phyloP scores from a whole-genome alignment of 2,797 vertebrate species.

The Protosalanx chinensis region DNA sequence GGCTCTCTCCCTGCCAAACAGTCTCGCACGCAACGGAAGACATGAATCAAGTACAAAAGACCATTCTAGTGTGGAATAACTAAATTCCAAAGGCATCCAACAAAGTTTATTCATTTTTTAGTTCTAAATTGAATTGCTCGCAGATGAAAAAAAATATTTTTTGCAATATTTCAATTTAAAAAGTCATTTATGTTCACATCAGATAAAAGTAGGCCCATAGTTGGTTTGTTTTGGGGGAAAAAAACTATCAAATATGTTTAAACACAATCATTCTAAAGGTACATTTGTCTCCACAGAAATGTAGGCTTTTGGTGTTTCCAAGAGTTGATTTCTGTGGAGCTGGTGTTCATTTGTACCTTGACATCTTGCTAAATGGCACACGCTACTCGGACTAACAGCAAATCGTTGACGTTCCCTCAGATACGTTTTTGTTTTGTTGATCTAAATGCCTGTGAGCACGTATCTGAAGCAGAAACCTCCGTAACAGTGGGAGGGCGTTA shows the following conservation, averaged over 20 bases:
- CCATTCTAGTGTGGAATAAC: too few species aligned
- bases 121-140: slow-evolving; percentile 30
- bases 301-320: too few species aligned
- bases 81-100: too few species aligned
- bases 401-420: not conserved
- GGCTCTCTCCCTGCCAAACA: slow-evolving; percentile 23
- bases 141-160: slow-evolving; percentile 1
- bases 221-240: slow-evolving; percentile 1
- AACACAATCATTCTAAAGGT: not conserved
- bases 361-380: too few species aligned
- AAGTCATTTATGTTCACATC: slow-evolving; percentile 4
- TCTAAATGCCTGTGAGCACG: not conserved
- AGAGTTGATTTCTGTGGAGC: too few species aligned
- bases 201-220: not conserved
- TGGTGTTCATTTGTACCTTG: too few species aligned
- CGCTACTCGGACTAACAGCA: not conserved
- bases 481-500: not conserved
- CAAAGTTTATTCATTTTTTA: too few species aligned
- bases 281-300: slow-evolving; percentile 7
- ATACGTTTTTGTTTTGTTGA: not conserved
- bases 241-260: slow-evolving; percentile 1
- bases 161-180: slow-evolving; percentile 18
- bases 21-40: slow-evolving; percentile 14
- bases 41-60: not conserved
- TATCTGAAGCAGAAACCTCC: not conserved